phyloP scores from a whole-genome alignment of 2,888 invertebrate genomes.

The Drosophila falleni region DNA sequence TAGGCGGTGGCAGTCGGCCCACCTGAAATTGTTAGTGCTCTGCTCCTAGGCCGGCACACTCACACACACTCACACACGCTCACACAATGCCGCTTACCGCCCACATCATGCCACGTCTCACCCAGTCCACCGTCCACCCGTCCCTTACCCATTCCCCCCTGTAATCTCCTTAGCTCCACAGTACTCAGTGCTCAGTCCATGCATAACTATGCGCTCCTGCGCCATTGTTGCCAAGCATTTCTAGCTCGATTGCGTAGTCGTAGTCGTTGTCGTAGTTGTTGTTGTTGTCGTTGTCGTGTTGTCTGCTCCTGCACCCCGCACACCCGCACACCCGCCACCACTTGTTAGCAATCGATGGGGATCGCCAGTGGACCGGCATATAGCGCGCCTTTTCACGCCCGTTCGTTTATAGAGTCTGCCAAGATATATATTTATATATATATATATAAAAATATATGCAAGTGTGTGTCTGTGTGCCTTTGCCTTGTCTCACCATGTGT shows the following conservation, averaged over 20 bases:
- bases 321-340: conserved; percentile 33
- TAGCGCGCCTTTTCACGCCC: conserved; percentile 59
- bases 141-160: conserved; percentile 34
- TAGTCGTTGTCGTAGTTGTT: conserved; percentile 2
- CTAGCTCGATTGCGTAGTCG: conserved; percentile 58
- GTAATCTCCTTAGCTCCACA: conserved; percentile 1
- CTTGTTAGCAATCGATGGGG: conserved; percentile 49
- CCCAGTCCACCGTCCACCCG: neutral
- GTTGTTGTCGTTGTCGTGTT: conserved; percentile 1
- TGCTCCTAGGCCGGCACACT: conserved; percentile 37
- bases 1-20: conserved; percentile 46
- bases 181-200: conserved; percentile 21
- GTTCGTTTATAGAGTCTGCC: conserved; percentile 30
- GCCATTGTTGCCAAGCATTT: conserved; percentile 51
- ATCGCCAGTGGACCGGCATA: conserved; percentile 51
- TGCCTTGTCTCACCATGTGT: neutral
- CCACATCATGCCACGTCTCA: neutral
- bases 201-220: conserved; percentile 51
- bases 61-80: conserved; percentile 20
- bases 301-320: neutral
- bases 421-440: conserved; percentile 14
- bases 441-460: conserved; percentile 13
- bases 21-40: conserved; percentile 64
- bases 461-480: conserved; percentile 14
- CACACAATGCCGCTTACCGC: neutral